Conservation (phyloP, 2,797 vertebrate genomes). For the Acridotheres tristis region DNA sequence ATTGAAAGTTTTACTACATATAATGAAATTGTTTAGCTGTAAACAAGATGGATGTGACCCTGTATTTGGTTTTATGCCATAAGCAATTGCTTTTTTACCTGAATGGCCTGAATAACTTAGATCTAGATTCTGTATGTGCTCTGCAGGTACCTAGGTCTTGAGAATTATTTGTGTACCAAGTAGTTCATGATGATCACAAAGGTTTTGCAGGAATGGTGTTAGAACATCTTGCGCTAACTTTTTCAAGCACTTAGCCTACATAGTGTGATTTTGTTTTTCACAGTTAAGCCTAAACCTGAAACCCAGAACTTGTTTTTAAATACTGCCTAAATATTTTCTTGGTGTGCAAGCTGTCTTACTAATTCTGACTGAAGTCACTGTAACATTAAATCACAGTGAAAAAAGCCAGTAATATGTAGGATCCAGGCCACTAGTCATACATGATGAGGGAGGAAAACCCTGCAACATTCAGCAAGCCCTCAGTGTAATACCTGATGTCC, state of each 20-base stretch:
- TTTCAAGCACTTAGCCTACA: background rate
- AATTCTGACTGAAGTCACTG: background rate
- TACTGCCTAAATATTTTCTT: background rate
- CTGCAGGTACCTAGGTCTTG: background rate
- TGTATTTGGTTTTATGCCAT: background rate
- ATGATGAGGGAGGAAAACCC: background rate
- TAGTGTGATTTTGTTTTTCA: background rate
- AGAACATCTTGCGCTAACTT: background rate
- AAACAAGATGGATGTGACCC: background rate
- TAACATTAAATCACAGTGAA: background rate
- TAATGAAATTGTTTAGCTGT: background rate
- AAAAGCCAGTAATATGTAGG: background rate
- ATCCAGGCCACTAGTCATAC: background rate
- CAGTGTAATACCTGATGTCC: background rate
- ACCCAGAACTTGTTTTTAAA: background rate
- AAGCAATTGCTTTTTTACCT: background rate
- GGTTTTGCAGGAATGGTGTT: background rate
- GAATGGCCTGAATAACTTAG: background rate
- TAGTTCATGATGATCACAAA: background rate
- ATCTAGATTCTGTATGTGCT: background rate
- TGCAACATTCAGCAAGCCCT: background rate
- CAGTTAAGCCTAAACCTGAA: background rate
- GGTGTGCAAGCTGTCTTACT: background rate
- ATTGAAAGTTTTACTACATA: background rate
- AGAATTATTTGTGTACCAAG: background rate